phyloP scores from a whole-genome alignment of 2,797 vertebrate species.

The Peromyscus attwateri region DNA sequence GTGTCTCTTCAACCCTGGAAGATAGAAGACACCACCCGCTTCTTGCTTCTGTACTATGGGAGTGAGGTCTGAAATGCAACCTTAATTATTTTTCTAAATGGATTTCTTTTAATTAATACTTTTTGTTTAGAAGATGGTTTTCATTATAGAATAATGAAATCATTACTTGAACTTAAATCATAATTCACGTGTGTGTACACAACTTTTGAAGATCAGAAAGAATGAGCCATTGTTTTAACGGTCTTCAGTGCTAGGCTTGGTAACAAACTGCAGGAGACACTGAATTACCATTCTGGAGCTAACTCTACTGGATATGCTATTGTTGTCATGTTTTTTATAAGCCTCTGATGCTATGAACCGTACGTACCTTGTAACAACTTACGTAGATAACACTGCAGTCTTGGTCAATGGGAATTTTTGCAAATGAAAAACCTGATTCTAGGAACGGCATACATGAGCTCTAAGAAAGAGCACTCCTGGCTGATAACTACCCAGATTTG shows the following conservation, averaged over 20 bases:
- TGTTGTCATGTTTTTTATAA: fast-evolving
- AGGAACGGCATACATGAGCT: background rate
- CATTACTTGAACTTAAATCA: background rate
- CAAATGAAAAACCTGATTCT: background rate
- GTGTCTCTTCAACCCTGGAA: background rate
- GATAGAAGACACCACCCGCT: background rate
- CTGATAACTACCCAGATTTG: background rate
- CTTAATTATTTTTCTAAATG: background rate
- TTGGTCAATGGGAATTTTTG: background rate
- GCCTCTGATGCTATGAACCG: background rate
- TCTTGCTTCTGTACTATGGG: background rate
- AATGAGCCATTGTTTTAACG: background rate
- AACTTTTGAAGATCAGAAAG: background rate
- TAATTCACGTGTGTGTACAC: no score
- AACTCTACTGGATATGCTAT: fast-evolving
- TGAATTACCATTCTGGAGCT: background rate
- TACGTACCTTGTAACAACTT: background rate
- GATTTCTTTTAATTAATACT: background rate
- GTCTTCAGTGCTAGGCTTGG: background rate
- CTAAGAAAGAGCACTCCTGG: background rate
- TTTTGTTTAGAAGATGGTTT: background rate
- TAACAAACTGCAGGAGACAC: fast-evolving
- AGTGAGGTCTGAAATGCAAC: background rate
- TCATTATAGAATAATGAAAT: conserved; percentile 1
- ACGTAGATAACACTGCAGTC: background rate